Base-by-base conservation (phyloP, 2,797 vertebrate genomes). In the Sebastes miniatus region DNA sequence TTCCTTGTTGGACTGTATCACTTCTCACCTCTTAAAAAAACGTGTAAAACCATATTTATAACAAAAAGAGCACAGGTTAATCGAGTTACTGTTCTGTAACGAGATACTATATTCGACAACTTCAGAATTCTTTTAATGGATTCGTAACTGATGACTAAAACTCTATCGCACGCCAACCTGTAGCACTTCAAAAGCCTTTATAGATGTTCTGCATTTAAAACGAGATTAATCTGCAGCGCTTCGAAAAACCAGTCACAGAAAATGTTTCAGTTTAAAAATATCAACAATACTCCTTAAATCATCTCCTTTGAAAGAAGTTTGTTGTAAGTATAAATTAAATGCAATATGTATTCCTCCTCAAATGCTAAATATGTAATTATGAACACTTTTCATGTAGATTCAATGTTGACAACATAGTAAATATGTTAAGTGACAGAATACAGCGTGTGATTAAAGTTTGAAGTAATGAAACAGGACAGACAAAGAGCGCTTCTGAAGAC, bases 391-490 rank as follows among this genome's bases (percentile, higher is more conserved):
- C 47, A 43, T 66, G 22, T 7, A 24, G 31, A 69, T 24, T 66
- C 20, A 20, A 6, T 47, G 27, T 52, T 50, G 39, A 50, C n/a
- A 62, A 59, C 13, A 27, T 1, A 5, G 29, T 4, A 11, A 1
- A 61, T 9, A 70, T 47, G 4, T 43, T 9, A 57, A 24, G 50
- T 61, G 24, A 36, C 8, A 34, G 24, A 66, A 65, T 2, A 11
- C 31, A 67, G 31, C 0, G 4, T 79, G 67, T 69, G 31, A 73
- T 77, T 75, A 64, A n/a, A 54, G 25, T 57, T 50, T 27, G 3
- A 16, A n/a, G 29, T 50, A 52, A 73, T 80, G 62, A 73, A 74
- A 73, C 24, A 25, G 20, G 2, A 56, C 47, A 76, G 34, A 80
- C 24, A n/a, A n/a, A 16, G 13, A 74, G 57, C 7, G 27, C 22